Percentiles rank a stretch among this genome's conserved stretches.
Evolutionary conservation across 2,797 vertebrate genomes (phyloP).

Genomic region (Acanthurus tractus): DNA sequence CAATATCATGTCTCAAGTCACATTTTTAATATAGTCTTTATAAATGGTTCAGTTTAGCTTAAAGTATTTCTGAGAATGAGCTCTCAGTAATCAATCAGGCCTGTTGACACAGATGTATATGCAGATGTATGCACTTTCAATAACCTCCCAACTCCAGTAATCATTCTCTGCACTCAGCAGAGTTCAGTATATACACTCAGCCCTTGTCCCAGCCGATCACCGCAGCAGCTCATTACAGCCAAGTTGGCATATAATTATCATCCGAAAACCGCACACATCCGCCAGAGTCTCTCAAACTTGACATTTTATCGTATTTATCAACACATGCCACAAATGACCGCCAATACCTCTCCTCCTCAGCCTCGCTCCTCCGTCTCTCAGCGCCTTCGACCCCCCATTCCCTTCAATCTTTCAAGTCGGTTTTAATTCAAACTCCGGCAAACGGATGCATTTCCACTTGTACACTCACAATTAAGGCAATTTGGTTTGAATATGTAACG

Average conservation of each 20-base stretch:
- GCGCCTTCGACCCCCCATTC: slow-evolving; percentile 70
- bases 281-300: slow-evolving; percentile 93
- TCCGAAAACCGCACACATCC: slow-evolving; percentile 90
- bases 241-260: slow-evolving; percentile 95
- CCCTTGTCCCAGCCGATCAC: slow-evolving; percentile 28
- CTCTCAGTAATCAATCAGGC: background rate
- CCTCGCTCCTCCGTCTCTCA: slow-evolving; percentile 31
- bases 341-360: slow-evolving; percentile 76
- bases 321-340: slow-evolving; percentile 94
- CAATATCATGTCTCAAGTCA: too few relatives aligned
- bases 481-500: slow-evolving; percentile 98
- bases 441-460: slow-evolving; percentile 90
- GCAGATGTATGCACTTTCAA: background rate
- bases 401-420: slow-evolving; percentile 79
- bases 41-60: background rate
- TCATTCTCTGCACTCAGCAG: slow-evolving; percentile 13
- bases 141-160: background rate
- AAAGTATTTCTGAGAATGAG: background rate
- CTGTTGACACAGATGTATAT: background rate
- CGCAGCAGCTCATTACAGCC: slow-evolving; percentile 90
- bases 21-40: too few relatives aligned
- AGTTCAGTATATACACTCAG: slow-evolving; percentile 23
- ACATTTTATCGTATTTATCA: slow-evolving; percentile 98
- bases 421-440: slow-evolving; percentile 91
- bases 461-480: slow-evolving; percentile 98